Conservation (phyloP, 2,113 vertebrate genomes). For the Heterochromis multidens region DNA sequence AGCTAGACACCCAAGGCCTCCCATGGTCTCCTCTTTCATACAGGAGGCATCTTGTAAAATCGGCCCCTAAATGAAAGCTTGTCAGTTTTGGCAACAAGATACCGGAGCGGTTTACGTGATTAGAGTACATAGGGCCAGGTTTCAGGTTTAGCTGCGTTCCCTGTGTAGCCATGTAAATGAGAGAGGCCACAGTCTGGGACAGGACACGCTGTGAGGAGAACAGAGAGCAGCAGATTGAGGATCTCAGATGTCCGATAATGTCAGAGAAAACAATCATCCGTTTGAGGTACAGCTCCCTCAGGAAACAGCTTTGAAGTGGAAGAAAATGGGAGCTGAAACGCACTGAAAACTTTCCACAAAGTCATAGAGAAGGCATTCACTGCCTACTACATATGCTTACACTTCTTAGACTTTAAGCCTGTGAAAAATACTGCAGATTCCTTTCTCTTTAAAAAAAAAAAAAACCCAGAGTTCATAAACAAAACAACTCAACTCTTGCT, state of each 20-base stretch:
- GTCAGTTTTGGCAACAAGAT: constrained; percentile 66
- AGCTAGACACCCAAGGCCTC: constrained; percentile 34
- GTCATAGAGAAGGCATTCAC: constrained; percentile 14
- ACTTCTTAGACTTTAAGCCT: neutral
- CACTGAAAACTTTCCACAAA: constrained; percentile 24
- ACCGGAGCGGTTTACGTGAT: constrained; percentile 46
- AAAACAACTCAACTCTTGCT: neutral
- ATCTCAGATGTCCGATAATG: constrained; percentile 69
- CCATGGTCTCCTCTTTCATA: constrained; percentile 58
- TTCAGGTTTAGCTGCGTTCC: constrained; percentile 52
- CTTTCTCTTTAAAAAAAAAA: neutral
- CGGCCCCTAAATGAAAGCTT: constrained; percentile 54
- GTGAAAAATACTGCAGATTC: neutral
- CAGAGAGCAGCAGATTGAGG: constrained; percentile 2
- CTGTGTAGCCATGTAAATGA: constrained; percentile 54
- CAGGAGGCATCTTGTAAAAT: constrained; percentile 33
- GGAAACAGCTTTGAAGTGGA: constrained; percentile 55
- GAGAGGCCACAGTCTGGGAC: constrained; percentile 50
- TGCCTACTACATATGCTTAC: neutral
- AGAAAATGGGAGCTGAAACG: constrained; percentile 1
- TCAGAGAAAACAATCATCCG: constrained; percentile 55
- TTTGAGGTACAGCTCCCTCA: constrained; percentile 43
- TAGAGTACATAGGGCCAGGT: constrained; percentile 27
- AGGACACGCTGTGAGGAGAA: constrained; percentile 10
- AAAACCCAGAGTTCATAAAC: neutral